phyloP scores from a whole-genome alignment of 2,888 invertebrate genomes.

The Bugulina stolonifera region DNA sequence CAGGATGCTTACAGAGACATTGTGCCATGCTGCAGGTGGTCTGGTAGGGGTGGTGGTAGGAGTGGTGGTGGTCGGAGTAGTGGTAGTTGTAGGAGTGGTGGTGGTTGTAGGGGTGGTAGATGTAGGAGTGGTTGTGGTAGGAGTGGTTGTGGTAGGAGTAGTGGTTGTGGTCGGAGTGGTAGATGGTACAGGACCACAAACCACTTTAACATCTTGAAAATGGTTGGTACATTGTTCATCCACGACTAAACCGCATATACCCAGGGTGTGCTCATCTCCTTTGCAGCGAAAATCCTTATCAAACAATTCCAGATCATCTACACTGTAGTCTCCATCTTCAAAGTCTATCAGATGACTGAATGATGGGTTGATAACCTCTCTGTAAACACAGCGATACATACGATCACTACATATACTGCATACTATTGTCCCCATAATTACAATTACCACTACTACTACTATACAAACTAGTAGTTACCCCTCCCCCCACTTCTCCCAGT shows the following conservation, averaged over 20 bases:
- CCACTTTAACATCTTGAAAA: background rate
- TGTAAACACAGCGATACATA: too few relatives aligned
- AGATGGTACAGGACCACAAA: constrained; percentile 2
- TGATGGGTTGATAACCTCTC: background rate
- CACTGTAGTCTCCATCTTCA: background rate
- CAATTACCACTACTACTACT: too few relatives aligned
- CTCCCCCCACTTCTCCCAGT: too few relatives aligned
- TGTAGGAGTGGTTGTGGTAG: background rate
- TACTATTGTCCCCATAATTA: too few relatives aligned
- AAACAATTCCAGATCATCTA: background rate
- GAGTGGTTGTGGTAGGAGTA: too few relatives aligned
- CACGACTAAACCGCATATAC: background rate
- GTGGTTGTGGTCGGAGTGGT: too few relatives aligned
- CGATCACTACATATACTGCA: too few relatives aligned
- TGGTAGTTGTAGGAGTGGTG: background rate
- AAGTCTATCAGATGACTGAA: background rate
- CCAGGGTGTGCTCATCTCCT: background rate
- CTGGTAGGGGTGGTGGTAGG: background rate
- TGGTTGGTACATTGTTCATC: background rate
- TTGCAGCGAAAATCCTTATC: background rate
- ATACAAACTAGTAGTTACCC: too few relatives aligned
- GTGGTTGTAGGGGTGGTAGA: background rate
- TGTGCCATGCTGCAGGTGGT: background rate
- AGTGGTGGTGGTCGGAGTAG: background rate
- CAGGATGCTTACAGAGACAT: background rate